A percentile compares a stretch with the other conserved stretches of the same genome.
Evolutionary conservation across 2,113 vertebrate species (phyloP).

Genomic region (Embiotoca jacksoni): DNA sequence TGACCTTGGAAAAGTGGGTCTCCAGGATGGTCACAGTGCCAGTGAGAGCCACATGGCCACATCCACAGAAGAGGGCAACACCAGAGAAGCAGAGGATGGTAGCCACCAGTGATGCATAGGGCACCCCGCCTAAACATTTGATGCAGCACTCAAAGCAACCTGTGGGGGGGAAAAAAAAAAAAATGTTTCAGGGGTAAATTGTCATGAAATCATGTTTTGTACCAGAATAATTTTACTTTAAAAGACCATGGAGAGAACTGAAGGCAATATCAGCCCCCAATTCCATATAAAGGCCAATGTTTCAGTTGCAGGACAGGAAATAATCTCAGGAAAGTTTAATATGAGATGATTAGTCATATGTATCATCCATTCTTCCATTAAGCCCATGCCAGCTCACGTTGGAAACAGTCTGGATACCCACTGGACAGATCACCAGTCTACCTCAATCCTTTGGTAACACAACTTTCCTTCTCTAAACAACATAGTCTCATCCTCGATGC

Average conservation of each 20-base stretch:
- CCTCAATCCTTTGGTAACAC: neutral
- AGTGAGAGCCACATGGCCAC: slow-evolving; percentile 94
- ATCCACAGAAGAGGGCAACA: slow-evolving; percentile 97
- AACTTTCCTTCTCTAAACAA: neutral
- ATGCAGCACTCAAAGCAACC: slow-evolving; percentile 99
- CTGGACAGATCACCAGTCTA: neutral
- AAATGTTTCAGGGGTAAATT: neutral
- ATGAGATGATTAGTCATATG: neutral
- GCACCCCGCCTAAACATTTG: slow-evolving; percentile 98
- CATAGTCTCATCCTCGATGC: neutral
- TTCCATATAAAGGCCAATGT: slow-evolving; percentile 22
- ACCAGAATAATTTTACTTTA: neutral
- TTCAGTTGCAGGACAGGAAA: neutral
- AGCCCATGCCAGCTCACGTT: neutral
- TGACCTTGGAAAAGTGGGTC: slow-evolving; percentile 91
- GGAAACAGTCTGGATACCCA: neutral
- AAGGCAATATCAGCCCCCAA: neutral
- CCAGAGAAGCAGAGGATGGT: slow-evolving; percentile 99
- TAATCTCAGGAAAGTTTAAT: neutral
- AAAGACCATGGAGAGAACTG: neutral
- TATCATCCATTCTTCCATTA: neutral
- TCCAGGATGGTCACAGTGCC: slow-evolving; percentile 94
- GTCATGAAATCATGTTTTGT: neutral
- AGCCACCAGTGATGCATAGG: slow-evolving; percentile 97
- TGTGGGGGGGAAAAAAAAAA: slow-evolving; percentile 69